A percentile compares a stretch with the other conserved stretches of the same genome.
Conservation (phyloP, 2,888 invertebrate species). For the Caenorhabditis panamensis region DNA sequence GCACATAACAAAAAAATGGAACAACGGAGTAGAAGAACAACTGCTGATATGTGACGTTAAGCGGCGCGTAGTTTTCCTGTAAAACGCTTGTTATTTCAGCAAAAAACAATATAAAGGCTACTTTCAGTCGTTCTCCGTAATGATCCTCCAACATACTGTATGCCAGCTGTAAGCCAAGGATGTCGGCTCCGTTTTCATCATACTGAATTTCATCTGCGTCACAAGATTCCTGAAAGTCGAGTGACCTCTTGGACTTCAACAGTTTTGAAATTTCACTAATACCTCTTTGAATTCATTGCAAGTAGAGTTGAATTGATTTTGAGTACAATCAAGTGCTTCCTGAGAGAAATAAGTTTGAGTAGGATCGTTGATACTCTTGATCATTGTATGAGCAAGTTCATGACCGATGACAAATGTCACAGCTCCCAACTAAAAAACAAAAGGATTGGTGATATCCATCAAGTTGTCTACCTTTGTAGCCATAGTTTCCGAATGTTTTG, state of each 20-base stretch:
- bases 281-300: conserved; percentile 5
- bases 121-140: neutral
- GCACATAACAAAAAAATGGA: too few relatives aligned
- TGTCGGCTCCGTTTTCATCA: conserved; percentile 4
- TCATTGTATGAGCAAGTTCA: neutral
- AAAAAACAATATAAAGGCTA: neutral
- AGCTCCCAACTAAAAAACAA: neutral
- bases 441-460: neutral
- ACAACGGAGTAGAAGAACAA: conserved; percentile 3
- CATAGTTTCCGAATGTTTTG: neutral
- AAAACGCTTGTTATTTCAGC: neutral
- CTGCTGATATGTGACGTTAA: conserved; percentile 9
- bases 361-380: neutral
- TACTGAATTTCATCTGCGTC: neutral
- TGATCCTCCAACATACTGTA: neutral
- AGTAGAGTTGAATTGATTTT: conserved; percentile 4
- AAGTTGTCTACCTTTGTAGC: neutral
- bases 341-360: neutral
- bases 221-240: neutral
- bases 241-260: too few relatives aligned
- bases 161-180: neutral
- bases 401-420: neutral
- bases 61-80: neutral
- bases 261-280: too few relatives aligned
- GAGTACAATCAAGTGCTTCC: neutral